Base-by-base conservation (phyloP, 2,797 vertebrate species). In the Sebastes variabilis region DNA sequence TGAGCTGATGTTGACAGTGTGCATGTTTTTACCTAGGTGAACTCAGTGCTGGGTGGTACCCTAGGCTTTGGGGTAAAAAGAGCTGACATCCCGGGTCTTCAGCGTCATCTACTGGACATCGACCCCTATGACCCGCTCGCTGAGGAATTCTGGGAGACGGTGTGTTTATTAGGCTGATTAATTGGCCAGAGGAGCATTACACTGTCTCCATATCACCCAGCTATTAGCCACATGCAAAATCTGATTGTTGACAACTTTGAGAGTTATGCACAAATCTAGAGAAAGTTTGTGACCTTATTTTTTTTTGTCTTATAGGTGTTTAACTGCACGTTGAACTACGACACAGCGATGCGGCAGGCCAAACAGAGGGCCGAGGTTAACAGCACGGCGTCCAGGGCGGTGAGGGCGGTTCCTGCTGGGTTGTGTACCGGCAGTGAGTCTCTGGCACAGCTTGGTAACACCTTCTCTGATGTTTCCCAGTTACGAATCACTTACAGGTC, bases 81-180 rank as follows among this genome's bases (percentile, higher is more conserved):
- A 46, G 95, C 94, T 2, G 77, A 95, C 6, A 97, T 97, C 79
- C 94, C 95, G 11, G 94, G 94, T 36, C 93, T 98, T 68, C 84
- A 88, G 76, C 30, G 84, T 10, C 94, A 96, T 82, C 95, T 97
- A 20, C 86, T 95, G 54, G 79, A 92, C 2, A 25, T 97, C 12
- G 95, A 96, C 80, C 97, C 97, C 1, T 96, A 95, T 54, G 94
- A 97, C 70, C 5, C 75, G 0, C 91, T 97, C 78, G 95, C 96
- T 0, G 95, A 96, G 78, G 95, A 97, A 83, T 98, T 98, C 91
- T 98, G 97, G 97, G 95, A 96, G 85, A 95, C 78, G 6, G 96
- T 94, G 32, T 6, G 89, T 90, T 72, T 64, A 32, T 75, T 20
- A 30, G 34, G 8, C 9, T 14, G n/a, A 22, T 8, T 32, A n/a